Evolutionary conservation across 2,888 invertebrate species (phyloP).

Genomic region (Argyra leucocephala): DNA sequence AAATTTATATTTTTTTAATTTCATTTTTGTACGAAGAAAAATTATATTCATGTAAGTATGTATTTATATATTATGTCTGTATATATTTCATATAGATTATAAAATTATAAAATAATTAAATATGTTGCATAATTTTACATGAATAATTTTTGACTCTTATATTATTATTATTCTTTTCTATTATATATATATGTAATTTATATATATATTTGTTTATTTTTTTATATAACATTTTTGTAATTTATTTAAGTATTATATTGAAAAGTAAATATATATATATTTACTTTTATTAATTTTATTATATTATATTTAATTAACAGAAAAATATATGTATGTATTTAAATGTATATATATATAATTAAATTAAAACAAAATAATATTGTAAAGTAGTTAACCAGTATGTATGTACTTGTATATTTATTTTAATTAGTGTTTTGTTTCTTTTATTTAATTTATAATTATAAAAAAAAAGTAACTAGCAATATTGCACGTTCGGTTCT

Average conservation of each 20-base stretch:
- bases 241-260: too few species aligned
- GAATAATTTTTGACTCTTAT: too few species aligned
- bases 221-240: too few species aligned
- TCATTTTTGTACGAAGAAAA: neutral
- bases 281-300: too few species aligned
- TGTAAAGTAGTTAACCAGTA: slow-evolving; percentile 3
- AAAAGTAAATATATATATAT: too few species aligned
- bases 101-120: too few species aligned
- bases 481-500: slow-evolving; percentile 45
- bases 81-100: neutral
- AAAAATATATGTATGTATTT: neutral
- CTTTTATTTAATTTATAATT: slow-evolving; percentile 20
- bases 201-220: too few species aligned
- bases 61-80: neutral
- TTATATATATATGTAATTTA: too few species aligned
- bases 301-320: neutral
- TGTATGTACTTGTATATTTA: neutral
- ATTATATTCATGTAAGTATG: neutral
- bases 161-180: too few species aligned
- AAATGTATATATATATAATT: slow-evolving; percentile 12
- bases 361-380: slow-evolving; percentile 26
- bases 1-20: slow-evolving; percentile 13
- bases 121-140: too few species aligned
- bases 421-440: slow-evolving; percentile 16
- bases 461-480: slow-evolving; percentile 40